phyloP scores from a whole-genome alignment of 2,888 invertebrate species.

The Clanis bilineata region DNA sequence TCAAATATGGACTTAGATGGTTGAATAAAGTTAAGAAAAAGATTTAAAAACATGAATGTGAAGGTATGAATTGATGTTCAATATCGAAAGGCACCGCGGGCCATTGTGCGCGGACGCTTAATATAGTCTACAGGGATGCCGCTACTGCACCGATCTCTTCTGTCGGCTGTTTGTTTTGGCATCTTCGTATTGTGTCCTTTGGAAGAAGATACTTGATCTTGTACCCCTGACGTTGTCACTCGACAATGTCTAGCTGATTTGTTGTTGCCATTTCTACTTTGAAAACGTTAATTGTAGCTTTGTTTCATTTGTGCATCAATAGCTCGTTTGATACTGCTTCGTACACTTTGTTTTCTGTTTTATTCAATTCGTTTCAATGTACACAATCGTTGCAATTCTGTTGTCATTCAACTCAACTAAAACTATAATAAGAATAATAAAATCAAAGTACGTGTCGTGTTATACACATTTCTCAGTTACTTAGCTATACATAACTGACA shows the following conservation, averaged over 20 bases:
- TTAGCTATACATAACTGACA: too few species aligned
- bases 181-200: neutral
- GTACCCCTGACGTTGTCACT: neutral
- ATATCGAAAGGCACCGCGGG: constrained; percentile 6
- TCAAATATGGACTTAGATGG: constrained; percentile 14
- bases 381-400: too few species aligned
- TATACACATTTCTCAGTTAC: too few species aligned
- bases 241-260: constrained; percentile 1
- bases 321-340: neutral
- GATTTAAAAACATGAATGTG: constrained; percentile 13
- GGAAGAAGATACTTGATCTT: neutral
- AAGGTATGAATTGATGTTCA: constrained; percentile 4
- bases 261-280: neutral
- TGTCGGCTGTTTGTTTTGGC: neutral
- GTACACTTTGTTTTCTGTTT: neutral
- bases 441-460: too few species aligned
- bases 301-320: neutral
- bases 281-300: neutral
- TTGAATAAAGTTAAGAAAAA: constrained; percentile 12
- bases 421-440: too few species aligned
- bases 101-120: constrained; percentile 6
- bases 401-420: too few species aligned
- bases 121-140: neutral
- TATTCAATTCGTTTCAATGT: neutral
- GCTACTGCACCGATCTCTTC: neutral